Evolutionary conservation across 2,888 invertebrate species (phyloP), one percentile per base, ranked within the genome.

Genomic region (Polyploca ridens): DNA sequence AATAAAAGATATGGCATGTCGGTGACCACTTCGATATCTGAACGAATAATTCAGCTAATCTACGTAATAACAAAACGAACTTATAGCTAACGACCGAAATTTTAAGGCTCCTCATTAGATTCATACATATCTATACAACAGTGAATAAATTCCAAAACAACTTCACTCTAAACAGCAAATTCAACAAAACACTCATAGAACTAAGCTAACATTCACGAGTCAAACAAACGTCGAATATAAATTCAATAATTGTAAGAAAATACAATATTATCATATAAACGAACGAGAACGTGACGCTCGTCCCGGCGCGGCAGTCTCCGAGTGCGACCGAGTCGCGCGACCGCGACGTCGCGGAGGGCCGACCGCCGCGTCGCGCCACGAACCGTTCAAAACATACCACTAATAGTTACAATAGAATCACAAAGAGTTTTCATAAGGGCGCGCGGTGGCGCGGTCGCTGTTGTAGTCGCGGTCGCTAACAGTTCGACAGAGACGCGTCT

Each of bases 91-190:
- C 80, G 73, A 81, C 76, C 85, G 84, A 85, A 82, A 90, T 81
- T 78, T 84, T 90, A 91, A 93, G 90, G 92, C 91, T 91, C 81
- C 78, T 84, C 84, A 76, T 88, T 86, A 87, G 81, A 88, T 84
- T 82, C 84, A 88, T 86, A 86, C 84, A 82, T 88, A 88, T 85
- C 88, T 90, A 90, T 87, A 93, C 89, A 93, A 93, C 92, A 92
- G 87, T 89, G 83, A 91, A 91, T 90, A 90, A 88, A 90, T 85
- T 89, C 83, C 82, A 87, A 90, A 87, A 89, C 82, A 88, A 88
- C 82, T 74, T 82, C 79, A 84, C 83, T 79, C 86, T 88, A 89
- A 90, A 88, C 88, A 84, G 89, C 88, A 89, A 88, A 88, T 87
- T 81, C 82, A 92, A 91, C 90, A 88, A 83, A 91, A 90, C 78